Percentiles rank a stretch among this genome's conserved stretches.
Evolutionary conservation across 1,140 invertebrate genomes (phyloP).

Genomic region (Lepidotrigona ventralis): DNA sequence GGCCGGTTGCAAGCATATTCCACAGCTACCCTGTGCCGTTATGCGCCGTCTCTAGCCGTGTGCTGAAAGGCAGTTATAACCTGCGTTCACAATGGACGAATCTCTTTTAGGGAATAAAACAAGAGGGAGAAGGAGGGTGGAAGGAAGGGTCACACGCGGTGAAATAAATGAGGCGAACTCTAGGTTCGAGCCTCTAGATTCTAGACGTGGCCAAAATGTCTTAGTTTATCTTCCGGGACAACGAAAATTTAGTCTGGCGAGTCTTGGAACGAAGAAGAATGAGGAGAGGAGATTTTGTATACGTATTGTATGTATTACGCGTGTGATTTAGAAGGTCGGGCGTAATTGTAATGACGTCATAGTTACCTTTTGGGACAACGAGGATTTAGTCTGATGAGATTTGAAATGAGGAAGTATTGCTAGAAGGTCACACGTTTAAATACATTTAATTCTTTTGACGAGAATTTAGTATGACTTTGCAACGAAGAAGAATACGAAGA

Average conservation of each 20-base stretch:
- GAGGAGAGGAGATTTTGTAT: no score
- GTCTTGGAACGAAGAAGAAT: background rate
- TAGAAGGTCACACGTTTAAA: no score
- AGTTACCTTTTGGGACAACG: background rate
- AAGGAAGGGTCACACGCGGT: background rate
- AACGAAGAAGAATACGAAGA: background rate
- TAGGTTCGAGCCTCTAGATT: background rate
- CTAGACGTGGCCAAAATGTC: background rate
- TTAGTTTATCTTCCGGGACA: background rate
- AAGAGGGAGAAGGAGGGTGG: background rate
- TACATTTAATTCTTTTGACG: no score
- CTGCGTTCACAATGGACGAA: slow-evolving; percentile 6
- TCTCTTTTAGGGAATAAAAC: background rate
- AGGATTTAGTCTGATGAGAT: background rate
- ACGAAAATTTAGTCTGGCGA: background rate
- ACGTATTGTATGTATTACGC: no score
- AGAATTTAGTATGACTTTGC: no score
- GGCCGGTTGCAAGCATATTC: slow-evolving; percentile 43
- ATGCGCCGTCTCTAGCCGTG: background rate
- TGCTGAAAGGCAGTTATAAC: slow-evolving; percentile 13
- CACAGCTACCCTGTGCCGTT: background rate
- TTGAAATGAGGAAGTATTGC: background rate
- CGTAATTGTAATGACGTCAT: background rate
- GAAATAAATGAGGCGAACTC: background rate
- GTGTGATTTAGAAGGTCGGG: no score